Base-by-base conservation (phyloP, 2,113 vertebrate genomes). In the Alouatta palliata region DNA sequence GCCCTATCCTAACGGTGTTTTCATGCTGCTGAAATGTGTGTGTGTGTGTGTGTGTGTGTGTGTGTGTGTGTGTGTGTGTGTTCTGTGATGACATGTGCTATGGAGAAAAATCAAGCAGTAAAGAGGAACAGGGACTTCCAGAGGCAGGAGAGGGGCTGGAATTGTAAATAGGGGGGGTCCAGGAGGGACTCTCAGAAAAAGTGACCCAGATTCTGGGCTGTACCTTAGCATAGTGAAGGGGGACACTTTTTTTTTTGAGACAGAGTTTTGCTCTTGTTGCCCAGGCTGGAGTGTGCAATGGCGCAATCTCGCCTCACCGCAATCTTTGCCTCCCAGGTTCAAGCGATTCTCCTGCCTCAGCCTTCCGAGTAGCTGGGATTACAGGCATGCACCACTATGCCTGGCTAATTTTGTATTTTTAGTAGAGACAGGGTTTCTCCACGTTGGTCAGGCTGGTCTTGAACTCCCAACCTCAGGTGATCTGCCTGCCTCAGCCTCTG, bases 1-100 rank as follows among this genome's bases (percentile, higher is more conserved):
- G 30, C 14, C 19, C 35, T 49, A 13, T 25, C 47, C 10, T 64
- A 9, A 4, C 5, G 0, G 45, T 0, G 19, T 52, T 54, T 37
- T 30, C 27, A 10, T 40, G 27, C 27, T 1, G 21, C 68, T 23
- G 19, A 7, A 0, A 52, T 17, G 27, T 10, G 37, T n/a, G 3
- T 12, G 73, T 20, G 54, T 40, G 23, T 43, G 7, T 43, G 1
- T 12, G 64, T 25, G 47, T 35, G 23, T 47, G 2, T 43, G 45
- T 25, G 54, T 37, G 17, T 40, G 7, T 43, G 2, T 12, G n/a
- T n/a, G n/a, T 9, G 71, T 30, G 37, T 37, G 30, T 45, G 6
- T 47, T n/a, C 71, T 32, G 56, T 45, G 37, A 82, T 77, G 54
- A 5, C 27, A 45, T 58, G 8, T 40, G 23, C 76, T 75, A 11